A percentile compares a stretch with the other conserved stretches of the same genome.
These are phyloP conservation scores for Tympanuchus pallidicinctus DNA, from an alignment of 2,113 vertebrate genomes.

Conservation along the genomic window DNA sequence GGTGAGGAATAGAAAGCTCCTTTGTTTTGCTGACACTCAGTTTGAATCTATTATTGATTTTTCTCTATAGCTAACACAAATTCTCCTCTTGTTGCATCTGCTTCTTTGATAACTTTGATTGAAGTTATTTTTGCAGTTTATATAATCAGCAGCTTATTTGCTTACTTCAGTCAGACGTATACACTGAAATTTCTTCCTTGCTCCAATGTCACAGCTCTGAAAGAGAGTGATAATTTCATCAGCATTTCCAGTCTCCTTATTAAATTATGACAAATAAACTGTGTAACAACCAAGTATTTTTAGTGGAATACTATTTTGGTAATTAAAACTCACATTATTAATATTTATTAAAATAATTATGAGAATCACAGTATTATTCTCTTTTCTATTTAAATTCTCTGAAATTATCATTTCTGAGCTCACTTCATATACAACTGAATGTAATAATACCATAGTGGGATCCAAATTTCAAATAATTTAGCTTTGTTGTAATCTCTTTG, in stretches of 20 bases:
- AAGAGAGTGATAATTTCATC: not conserved
- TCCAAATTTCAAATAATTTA: constrained; percentile 26
- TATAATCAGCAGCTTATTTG: constrained; percentile 38
- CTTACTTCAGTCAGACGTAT: constrained; percentile 27
- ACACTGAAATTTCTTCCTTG: not conserved
- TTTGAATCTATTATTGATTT: constrained; percentile 71
- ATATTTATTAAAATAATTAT: not conserved
- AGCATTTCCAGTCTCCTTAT: not conserved
- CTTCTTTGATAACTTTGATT: constrained; percentile 61
- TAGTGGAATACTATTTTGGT: not conserved
- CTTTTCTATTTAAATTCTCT: not conserved
- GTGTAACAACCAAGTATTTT: not conserved
- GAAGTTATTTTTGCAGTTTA: constrained; percentile 58
- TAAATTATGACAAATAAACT: not conserved
- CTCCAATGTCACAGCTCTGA: not conserved
- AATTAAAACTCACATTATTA: not conserved
- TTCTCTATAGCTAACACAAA: constrained; percentile 50
- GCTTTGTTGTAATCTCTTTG: not conserved
- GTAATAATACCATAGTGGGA: not conserved
- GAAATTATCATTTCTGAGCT: not conserved
- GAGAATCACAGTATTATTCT: not conserved
- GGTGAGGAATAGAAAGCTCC: constrained; percentile 12
- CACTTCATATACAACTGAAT: constrained; percentile 3
- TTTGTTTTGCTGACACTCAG: constrained; percentile 44
- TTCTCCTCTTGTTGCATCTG: constrained; percentile 28